Base-by-base conservation (phyloP, 2,888 invertebrate genomes). In the Dasysyrphus tricinctus region DNA sequence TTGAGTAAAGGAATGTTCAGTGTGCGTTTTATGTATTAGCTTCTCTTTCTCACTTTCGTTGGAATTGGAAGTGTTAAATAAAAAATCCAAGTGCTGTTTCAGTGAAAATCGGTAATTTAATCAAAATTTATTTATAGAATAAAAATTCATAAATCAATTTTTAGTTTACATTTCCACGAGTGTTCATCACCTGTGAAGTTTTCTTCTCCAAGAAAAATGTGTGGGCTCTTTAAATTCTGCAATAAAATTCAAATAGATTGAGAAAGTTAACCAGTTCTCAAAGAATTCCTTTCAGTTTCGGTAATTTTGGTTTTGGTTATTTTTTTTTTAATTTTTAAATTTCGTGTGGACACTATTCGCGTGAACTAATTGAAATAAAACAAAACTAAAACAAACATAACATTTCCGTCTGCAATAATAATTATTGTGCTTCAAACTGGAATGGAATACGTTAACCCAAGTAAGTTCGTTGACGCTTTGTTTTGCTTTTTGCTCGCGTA, bases 361-460 rank as follows among this genome's bases (percentile, higher is more conserved):
- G 37, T 42, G 37, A 32, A 61, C 51, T 74, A 74, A 61, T 67
- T 24, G 29, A 44, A 78, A 54, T 59, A 72, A 57, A 76, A 65
- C 49, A 73, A 11, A 37, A 59, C 11, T n/a, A 24, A 72, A n/a
- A 77, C 19, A 44, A 72, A 44, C 49, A 49, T 63, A 67, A 49
- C 34, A 84, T 77, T 73, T 63, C 57, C 67, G 72, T 80, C 77
- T 73, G 77, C 69, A 80, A 73, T 69, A 69, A 24, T 47, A 49
- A 49, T 72, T 54, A 49, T 67, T 59, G 67, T 56, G 34, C 54
- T 56, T 19, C 29, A 70, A 81, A 73, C 81, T 74, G 85, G 85
- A 85, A 85, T 85, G 85, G 81, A 81, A 85, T 81, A 85, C 85
- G 74, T 74, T 81, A 85, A 77, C 81, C 77, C 73, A 81, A 77